A percentile compares a stretch with the other conserved stretches of the same genome.
Evolutionary conservation across 2,113 vertebrate species (phyloP).

Genomic region (Tachycineta bicolor): DNA sequence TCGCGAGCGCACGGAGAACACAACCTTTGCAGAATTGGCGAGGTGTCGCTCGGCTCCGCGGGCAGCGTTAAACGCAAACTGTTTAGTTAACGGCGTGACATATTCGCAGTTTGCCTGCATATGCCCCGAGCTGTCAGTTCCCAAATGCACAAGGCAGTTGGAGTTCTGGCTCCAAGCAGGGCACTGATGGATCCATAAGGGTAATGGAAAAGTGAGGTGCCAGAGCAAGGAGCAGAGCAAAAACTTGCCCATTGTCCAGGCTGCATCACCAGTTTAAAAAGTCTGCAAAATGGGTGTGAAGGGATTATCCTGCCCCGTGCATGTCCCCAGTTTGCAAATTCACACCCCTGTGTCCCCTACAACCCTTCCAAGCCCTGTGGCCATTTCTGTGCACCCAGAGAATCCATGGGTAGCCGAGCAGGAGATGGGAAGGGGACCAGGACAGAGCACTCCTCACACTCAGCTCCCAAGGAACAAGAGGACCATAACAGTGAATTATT

Average conservation of each 20-base stretch:
- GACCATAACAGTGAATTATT: background rate
- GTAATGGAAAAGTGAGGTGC: background rate
- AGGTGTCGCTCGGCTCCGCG: background rate
- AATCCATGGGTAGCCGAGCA: accelerated
- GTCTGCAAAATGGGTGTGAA: background rate
- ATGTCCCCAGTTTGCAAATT: accelerated
- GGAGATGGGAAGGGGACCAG: background rate
- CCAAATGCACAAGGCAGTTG: background rate
- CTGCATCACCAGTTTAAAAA: background rate
- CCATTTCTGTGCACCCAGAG: background rate
- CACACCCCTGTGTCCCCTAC: background rate
- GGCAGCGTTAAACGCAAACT: background rate
- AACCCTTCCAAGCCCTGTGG: accelerated
- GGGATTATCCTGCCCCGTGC: background rate
- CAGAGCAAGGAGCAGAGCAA: background rate
- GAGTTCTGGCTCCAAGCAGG: background rate
- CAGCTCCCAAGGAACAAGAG: background rate
- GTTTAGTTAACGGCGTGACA: background rate
- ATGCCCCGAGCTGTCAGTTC: background rate
- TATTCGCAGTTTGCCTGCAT: background rate
- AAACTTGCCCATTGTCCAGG: background rate
- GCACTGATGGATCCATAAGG: background rate
- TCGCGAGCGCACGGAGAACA: background rate
- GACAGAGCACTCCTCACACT: accelerated
- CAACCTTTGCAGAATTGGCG: background rate